A percentile compares a stretch with the other conserved stretches of the same genome.
These are phyloP conservation scores for Cepphus grylle DNA, from an alignment of 2,113 vertebrate genomes.

Conservation along the genomic window DNA sequence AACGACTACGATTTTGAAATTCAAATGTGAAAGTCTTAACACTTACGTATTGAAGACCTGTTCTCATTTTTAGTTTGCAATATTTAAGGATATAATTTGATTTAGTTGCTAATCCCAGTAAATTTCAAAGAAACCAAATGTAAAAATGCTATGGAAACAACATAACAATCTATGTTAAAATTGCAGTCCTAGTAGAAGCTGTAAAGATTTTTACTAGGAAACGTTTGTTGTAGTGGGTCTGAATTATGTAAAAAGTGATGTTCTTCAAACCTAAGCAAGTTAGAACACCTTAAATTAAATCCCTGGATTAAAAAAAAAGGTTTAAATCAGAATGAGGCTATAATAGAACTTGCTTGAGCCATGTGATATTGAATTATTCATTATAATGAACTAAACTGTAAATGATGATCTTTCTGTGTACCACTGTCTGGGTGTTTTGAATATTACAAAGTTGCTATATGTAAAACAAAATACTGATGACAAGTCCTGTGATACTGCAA, in stretches of 20 bases:
- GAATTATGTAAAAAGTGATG: neutral
- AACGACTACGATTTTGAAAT: constrained; percentile 11
- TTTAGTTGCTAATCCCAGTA: constrained; percentile 4
- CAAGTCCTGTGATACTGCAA: neutral
- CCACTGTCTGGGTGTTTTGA: neutral
- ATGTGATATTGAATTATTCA: neutral
- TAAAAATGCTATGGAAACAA: neutral
- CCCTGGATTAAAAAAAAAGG: neutral
- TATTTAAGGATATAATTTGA: neutral
- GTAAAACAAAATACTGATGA: neutral
- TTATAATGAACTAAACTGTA: neutral
- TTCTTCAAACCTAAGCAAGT: neutral
- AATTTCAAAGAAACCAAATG: constrained; percentile 9
- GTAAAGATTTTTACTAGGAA: neutral
- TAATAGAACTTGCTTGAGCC: neutral
- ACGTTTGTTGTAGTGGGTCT: neutral
- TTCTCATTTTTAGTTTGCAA: neutral
- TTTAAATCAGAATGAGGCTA: neutral
- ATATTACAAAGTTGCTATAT: neutral
- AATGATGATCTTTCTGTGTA: neutral
- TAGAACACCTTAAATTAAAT: neutral
- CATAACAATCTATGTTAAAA: neutral
- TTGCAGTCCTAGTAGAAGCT: neutral
- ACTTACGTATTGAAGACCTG: neutral
- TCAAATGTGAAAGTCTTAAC: constrained; percentile 56